Base-by-base conservation (phyloP, 2,888 invertebrate genomes). In the Andrena trimmerana region DNA sequence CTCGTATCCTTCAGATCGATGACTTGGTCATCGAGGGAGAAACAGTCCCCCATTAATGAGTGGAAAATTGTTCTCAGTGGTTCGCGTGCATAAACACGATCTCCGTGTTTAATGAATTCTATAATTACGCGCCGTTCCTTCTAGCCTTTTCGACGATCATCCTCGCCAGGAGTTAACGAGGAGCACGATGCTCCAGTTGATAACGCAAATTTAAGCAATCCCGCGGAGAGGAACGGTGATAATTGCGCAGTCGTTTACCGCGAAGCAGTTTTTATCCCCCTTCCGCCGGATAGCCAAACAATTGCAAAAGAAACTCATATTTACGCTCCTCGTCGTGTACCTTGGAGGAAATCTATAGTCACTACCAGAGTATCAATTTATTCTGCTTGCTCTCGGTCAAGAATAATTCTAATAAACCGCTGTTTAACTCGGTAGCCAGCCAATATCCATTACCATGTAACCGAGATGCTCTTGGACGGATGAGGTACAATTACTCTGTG, bases 31-130 rank as follows among this genome's bases (percentile, higher is more conserved):
- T 87, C 81, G 74, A 8, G 10, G 1, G 42, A 42, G 16, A 16
- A 16, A 42, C 33, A 24, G 13, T 59, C 57, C 48, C 48, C 48
- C 52, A 62, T 78, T 86, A 86, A 75, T 74, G 81, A 80, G 68
- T 60, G 60, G 78, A 52, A 63, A 86, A 86, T 85, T 83, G 78
- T 72, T 83, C 81, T 54, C 72, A 29, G 16, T 62, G 72, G 86
- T 75, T 66, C 69, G 42, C 62, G 63, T 62, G 36, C 20, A 57
- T 63, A 67, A 74, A 81, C 60, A 70, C 48, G 42, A 87, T 75
- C 50, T 67, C 50, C 84, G 66, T 65, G 62, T 69, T 76, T 72
- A 86, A 86, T 84, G 77, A 86, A 86, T 86, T 84, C 78, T 75
- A 62, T 84, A 87, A 86, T 81, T 76, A 75, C 71, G 60, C 62